Percentiles rank a stretch among this genome's conserved stretches.
phyloP scores from a whole-genome alignment of 2,113 vertebrate species.

The Paraplagusia blochii region DNA sequence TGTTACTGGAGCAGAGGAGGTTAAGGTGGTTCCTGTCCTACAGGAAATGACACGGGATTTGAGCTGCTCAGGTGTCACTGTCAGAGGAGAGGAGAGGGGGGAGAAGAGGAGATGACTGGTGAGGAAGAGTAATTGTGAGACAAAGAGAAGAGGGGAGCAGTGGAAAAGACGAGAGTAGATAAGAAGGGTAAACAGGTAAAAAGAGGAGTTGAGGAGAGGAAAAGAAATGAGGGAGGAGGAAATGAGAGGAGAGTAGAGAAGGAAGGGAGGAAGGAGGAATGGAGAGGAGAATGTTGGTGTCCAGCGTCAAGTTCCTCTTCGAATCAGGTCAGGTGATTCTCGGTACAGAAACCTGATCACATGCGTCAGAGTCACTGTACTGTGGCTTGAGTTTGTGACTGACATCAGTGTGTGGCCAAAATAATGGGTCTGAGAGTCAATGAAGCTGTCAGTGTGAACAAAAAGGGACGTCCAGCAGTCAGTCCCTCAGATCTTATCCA shows the following conservation, averaged over 20 bases:
- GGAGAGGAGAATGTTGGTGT: conserved; percentile 19
- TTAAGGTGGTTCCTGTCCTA: conserved; percentile 34
- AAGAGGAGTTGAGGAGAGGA: neutral
- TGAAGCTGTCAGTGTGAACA: conserved; percentile 47
- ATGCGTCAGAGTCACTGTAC: conserved; percentile 21
- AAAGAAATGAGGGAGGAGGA: neutral
- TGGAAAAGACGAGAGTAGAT: too few relatives aligned
- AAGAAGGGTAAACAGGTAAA: too few relatives aligned
- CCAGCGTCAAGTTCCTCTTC: conserved; percentile 68
- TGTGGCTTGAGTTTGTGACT: conserved; percentile 37
- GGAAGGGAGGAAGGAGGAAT: neutral
- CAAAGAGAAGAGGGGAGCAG: neutral
- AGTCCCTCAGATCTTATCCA: conserved; percentile 10
- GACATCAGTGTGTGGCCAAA: conserved; percentile 26
- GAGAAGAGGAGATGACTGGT: neutral
- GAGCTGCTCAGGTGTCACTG: conserved; percentile 25
- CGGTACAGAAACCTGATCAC: conserved; percentile 59
- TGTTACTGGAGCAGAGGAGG: conserved; percentile 45
- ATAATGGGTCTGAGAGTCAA: conserved; percentile 43
- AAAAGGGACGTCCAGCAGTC: conserved; percentile 32
- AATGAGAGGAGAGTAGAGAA: neutral
- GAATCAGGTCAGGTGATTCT: conserved; percentile 66
- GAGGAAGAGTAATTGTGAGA: too few relatives aligned
- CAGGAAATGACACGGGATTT: conserved; percentile 43
- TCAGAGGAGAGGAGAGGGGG: neutral